These are phyloP conservation scores for Urocynchramus pylzowi DNA, from an alignment of 2,113 vertebrate genomes.

Conservation along the genomic window DNA sequence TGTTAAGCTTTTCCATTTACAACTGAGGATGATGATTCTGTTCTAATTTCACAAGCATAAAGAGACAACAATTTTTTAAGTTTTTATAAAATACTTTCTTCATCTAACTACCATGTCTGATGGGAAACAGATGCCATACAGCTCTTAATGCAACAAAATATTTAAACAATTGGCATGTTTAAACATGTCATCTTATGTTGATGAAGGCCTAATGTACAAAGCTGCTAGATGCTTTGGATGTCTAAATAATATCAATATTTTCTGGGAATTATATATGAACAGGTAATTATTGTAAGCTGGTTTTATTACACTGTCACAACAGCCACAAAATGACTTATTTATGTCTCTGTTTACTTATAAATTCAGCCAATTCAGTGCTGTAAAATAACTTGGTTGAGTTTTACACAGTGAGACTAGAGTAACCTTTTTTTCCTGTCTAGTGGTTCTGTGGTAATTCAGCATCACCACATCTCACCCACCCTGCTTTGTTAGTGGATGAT, in stretches of 20 bases:
- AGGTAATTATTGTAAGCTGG: background rate
- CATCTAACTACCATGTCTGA: background rate
- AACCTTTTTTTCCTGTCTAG: background rate
- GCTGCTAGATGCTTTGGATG: background rate
- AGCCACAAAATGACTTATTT: background rate
- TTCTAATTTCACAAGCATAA: background rate
- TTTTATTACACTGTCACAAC: background rate
- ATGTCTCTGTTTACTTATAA: background rate
- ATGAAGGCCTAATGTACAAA: background rate
- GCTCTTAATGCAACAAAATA: background rate
- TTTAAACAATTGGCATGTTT: background rate
- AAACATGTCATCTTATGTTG: background rate
- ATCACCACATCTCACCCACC: background rate
- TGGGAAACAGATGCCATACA: background rate
- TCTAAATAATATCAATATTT: background rate
- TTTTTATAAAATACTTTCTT: background rate
- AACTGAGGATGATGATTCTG: background rate
- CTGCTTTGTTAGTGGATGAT: background rate
- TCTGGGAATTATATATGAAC: background rate
- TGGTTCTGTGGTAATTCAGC: background rate
- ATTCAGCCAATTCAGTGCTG: background rate
- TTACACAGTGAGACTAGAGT: background rate
- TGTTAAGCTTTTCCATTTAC: background rate
- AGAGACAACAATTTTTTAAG: background rate
- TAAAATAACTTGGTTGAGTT: background rate